A percentile compares a stretch with the other conserved stretches of the same genome.
These are phyloP conservation scores for Platyrinchus mystaceus DNA, from an alignment of 2,797 vertebrate genomes.

Conservation along the genomic window DNA sequence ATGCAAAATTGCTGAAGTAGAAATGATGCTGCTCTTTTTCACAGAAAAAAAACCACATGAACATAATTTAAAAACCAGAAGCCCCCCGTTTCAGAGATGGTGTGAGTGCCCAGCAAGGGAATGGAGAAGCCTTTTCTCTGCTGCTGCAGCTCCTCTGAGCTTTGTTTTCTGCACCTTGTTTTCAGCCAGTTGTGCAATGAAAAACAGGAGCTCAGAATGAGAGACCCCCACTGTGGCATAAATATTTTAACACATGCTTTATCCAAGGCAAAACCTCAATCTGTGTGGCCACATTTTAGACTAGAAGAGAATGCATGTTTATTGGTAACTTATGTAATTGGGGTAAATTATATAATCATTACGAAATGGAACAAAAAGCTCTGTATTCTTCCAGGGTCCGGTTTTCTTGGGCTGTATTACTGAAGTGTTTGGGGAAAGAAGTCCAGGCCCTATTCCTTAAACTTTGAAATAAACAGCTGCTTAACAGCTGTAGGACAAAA, in stretches of 20 bases:
- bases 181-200: background rate
- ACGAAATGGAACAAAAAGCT: slow-evolving; percentile 12
- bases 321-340: slow-evolving; percentile 3
- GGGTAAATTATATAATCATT: slow-evolving; percentile 13
- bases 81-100: background rate
- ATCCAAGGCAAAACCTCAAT: background rate
- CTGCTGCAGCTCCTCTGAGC: background rate
- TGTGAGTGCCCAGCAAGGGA: background rate
- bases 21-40: background rate
- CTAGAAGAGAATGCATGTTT: background rate
- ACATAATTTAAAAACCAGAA: background rate
- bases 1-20: background rate
- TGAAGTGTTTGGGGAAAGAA: background rate
- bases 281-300: background rate
- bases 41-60: background rate
- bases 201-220: background rate
- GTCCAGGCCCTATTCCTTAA: background rate
- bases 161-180: background rate
- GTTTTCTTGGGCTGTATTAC: background rate
- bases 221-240: background rate
- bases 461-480: background rate
- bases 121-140: background rate
- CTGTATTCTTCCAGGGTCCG: background rate
- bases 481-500: background rate
- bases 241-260: background rate